A percentile compares a stretch with the other conserved stretches of the same genome.
phyloP scores from a whole-genome alignment of 2,797 vertebrate species.

The Pipistrellus pygmaeus region DNA sequence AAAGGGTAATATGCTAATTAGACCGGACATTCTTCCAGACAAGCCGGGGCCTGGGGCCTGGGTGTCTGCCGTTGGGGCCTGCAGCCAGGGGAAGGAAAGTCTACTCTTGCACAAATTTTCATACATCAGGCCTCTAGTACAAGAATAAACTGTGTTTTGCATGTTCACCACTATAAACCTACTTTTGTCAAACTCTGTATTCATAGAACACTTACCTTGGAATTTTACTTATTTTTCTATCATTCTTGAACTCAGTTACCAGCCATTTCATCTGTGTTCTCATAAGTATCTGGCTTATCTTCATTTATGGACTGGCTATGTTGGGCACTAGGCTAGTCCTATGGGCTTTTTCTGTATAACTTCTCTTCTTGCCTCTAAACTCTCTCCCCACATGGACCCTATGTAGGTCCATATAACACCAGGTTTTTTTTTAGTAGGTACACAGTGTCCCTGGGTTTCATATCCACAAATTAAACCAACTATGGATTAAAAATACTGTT shows the following conservation, averaged over 20 bases:
- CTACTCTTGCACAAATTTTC: too few species aligned
- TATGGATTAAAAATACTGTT: neutral
- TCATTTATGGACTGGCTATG: neutral
- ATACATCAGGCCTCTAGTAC: neutral
- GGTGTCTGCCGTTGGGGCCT: too few species aligned
- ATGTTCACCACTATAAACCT: neutral
- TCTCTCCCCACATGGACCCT: neutral
- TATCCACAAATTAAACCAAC: neutral
- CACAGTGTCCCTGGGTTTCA: neutral
- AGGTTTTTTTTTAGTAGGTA: neutral
- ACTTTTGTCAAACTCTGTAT: neutral
- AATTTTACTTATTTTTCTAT: slow-evolving; percentile 4
- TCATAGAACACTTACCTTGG: neutral
- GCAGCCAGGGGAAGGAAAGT: too few species aligned
- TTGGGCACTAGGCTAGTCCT: neutral
- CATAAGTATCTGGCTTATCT: neutral
- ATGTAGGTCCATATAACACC: neutral
- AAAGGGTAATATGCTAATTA: too few species aligned
- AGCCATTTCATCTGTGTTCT: neutral
- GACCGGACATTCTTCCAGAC: too few species aligned
- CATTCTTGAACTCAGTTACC: neutral
- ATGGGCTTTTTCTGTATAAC: neutral
- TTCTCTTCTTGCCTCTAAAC: neutral
- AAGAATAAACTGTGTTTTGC: neutral
- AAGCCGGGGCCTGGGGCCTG: too few species aligned